Evolutionary conservation across 2,888 invertebrate species (phyloP).

Genomic region (Opisthograptis luteolata): DNA sequence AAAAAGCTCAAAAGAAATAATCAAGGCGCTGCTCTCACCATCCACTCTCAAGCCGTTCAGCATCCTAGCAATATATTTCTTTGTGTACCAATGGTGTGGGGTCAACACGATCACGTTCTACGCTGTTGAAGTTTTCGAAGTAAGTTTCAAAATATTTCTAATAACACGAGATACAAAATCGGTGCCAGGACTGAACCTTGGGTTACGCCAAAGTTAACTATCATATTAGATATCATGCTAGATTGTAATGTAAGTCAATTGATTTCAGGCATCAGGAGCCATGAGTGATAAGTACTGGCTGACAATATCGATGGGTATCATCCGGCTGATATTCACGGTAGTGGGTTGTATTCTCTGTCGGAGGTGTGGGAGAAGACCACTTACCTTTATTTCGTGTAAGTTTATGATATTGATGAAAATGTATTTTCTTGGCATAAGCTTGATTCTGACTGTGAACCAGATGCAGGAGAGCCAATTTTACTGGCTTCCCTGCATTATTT

Average conservation of each 20-base stretch:
- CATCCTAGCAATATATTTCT: constrained; percentile 86
- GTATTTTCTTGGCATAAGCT: too few species aligned
- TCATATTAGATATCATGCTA: not conserved
- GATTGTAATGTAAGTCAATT: not conserved
- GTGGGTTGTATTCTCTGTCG: constrained; percentile 85
- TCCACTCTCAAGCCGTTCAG: constrained; percentile 86
- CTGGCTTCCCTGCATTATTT: too few species aligned
- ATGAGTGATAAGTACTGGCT: constrained; percentile 83
- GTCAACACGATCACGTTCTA: constrained; percentile 88
- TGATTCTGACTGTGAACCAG: too few species aligned
- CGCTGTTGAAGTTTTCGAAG: constrained; percentile 87
- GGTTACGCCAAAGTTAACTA: not conserved
- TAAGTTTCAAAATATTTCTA: too few species aligned
- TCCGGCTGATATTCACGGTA: constrained; percentile 86
- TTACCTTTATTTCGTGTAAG: constrained; percentile 87
- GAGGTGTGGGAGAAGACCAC: constrained; percentile 84
- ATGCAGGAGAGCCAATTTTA: too few species aligned
- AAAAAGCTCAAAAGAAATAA: constrained; percentile 75
- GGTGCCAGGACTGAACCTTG: constrained; percentile 7
- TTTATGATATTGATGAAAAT: too few species aligned
- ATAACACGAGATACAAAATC: not conserved
- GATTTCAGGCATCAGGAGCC: constrained; percentile 82
- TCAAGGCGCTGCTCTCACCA: constrained; percentile 84
- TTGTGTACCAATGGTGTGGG: constrained; percentile 89
- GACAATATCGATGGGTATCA: constrained; percentile 85